A percentile compares a stretch with the other conserved stretches of the same genome.
These are phyloP conservation scores for Erithacus rubecula DNA, from an alignment of 2,797 vertebrate genomes.

Conservation along the genomic window DNA sequence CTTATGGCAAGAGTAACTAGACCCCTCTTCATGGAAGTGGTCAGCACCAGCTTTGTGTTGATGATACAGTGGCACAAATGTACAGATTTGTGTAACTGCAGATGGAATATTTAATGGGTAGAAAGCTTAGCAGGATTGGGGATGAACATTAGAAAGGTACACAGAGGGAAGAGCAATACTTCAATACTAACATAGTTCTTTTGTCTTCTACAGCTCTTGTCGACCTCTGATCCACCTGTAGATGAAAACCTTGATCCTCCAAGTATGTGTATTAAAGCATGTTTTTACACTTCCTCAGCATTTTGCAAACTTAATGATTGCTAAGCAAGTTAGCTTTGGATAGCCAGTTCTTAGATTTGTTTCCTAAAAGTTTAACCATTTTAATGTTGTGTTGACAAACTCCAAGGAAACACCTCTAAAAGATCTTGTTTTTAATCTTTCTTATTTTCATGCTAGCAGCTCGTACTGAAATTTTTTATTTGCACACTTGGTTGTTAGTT, in stretches of 20 bases:
- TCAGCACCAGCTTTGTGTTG: neutral
- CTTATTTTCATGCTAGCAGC: neutral
- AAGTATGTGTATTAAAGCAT: conserved; percentile 77
- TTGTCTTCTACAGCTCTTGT: conserved; percentile 82
- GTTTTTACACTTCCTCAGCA: neutral
- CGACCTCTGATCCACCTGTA: conserved; percentile 84
- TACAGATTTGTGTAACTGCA: neutral
- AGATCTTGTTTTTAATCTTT: neutral
- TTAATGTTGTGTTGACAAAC: neutral
- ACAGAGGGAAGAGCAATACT: neutral
- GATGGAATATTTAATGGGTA: neutral
- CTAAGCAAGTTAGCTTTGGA: neutral
- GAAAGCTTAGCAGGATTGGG: neutral
- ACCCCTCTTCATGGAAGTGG: neutral
- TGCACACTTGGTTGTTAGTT: neutral
- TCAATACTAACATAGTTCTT: neutral
- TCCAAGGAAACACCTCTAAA: neutral
- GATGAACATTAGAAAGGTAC: neutral
- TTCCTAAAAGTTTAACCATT: neutral
- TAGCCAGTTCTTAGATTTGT: neutral
- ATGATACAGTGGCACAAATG: neutral
- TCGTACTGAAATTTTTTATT: neutral
- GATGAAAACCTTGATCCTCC: conserved; percentile 91
- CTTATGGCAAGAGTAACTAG: neutral
- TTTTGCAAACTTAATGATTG: neutral